Conservation (phyloP, 2,113 vertebrate genomes). For the Felis chaus region DNA sequence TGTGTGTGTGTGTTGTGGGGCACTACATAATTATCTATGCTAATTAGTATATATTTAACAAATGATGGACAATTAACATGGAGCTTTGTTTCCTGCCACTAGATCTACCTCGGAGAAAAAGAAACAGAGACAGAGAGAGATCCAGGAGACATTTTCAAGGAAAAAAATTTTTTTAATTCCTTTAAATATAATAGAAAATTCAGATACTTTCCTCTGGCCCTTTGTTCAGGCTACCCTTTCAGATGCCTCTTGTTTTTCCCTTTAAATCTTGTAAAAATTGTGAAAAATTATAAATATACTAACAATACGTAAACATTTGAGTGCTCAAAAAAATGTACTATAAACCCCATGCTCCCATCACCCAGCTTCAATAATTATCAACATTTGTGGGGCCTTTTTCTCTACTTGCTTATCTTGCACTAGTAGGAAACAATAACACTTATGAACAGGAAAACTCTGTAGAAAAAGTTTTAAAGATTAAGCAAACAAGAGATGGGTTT, state of each 20-base stretch:
- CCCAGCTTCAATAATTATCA: background rate
- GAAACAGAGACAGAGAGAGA: background rate
- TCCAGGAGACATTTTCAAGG: background rate
- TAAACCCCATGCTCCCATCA: background rate
- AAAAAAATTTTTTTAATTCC: background rate
- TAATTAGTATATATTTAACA: background rate
- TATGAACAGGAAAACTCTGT: background rate
- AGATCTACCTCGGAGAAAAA: background rate
- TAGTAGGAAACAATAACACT: background rate
- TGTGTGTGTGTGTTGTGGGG: background rate
- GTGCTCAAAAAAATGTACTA: background rate
- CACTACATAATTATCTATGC: background rate
- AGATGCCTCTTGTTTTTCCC: background rate
- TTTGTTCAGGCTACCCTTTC: constrained; percentile 3
- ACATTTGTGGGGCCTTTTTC: constrained; percentile 15
- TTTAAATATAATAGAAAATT: background rate
- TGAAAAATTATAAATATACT: background rate
- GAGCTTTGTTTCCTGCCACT: background rate
- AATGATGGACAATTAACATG: background rate
- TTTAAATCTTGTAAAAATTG: background rate
- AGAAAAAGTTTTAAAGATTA: background rate
- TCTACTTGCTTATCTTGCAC: background rate
- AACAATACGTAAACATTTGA: background rate
- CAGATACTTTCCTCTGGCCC: background rate
- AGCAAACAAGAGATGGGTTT: background rate